Base-by-base conservation (phyloP, 2,797 vertebrate species). In the Dromococcyx pavoninus region DNA sequence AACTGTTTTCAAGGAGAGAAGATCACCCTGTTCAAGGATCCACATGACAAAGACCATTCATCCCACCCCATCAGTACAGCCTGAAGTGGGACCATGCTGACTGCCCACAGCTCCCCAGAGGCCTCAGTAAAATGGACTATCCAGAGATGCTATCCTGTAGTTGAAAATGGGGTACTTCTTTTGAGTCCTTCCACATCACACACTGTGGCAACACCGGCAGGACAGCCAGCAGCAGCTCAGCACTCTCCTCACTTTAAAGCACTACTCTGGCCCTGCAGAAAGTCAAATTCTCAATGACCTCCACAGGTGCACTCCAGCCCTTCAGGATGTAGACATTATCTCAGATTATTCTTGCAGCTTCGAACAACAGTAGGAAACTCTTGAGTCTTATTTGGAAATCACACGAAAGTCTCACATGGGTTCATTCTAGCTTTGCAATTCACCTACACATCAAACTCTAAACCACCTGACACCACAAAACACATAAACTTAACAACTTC, bases 121-220 rank as follows among this genome's bases (percentile, higher is more conserved):
- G 33, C 53, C 33, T 28, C 51, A 17, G 16, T 27, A 17, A 9
- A 3, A 2, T 39, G 21, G 9, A 57, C 35, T 10, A 32, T 43
- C 58, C 41, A 28, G 41, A 89, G 28, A 30, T 3, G 1, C 35
- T 14, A 15, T 2, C 32, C 61, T 48, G 4, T 23, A 7, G 16
- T 28, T 64, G 70, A 39, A 22, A 76, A 27, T 0, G 0, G 32
- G 32, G 23, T 17, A 5, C 5, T 17, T 6, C 65, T 17, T 13
- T 4, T 23, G 50, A 46, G 12, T 8, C 48, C 70, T 35, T 33
- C 39, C 48, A 24, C 46, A 48, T 48, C 46, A 10, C 46, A 22
- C 21, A 22, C 21, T 48, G 46, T 48, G 46, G 22, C 22, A 48
- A 48, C 22, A 23, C 46, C 35, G 24, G 44, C 3, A 9, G 24